Percentiles rank a stretch among this genome's conserved stretches.
Conservation (phyloP, 2,797 vertebrate genomes). For the Petrocephalus sullivani region DNA sequence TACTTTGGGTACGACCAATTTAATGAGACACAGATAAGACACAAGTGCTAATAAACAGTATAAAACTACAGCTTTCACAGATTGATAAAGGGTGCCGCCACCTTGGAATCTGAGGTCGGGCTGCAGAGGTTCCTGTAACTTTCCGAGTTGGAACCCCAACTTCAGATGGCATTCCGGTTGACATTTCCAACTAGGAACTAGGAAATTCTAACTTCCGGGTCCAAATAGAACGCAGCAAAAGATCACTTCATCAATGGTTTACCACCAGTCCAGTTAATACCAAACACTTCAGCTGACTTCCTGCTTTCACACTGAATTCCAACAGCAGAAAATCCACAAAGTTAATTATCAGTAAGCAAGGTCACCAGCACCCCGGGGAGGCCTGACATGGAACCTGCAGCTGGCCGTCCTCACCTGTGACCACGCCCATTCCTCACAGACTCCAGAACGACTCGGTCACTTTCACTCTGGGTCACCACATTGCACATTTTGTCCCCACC, state of each 20-base stretch:
- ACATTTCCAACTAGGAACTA: too few species aligned
- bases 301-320: not conserved
- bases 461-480: not conserved
- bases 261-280: not conserved
- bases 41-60: not conserved
- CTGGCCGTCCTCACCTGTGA: not conserved
- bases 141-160: not conserved
- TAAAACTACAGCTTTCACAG: not conserved
- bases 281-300: not conserved
- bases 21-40: not conserved
- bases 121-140: not conserved
- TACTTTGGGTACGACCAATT: not conserved
- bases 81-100: not conserved
- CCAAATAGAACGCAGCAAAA: not conserved
- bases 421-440: not conserved
- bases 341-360: not conserved
- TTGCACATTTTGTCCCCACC: not conserved
- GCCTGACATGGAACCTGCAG: not conserved
- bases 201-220: not conserved
- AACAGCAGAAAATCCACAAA: not conserved
- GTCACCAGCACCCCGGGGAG: not conserved
- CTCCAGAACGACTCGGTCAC: not conserved
- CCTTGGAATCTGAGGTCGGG: not conserved
- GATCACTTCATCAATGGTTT: not conserved
- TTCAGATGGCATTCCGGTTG: not conserved